Percentiles rank a stretch among this genome's conserved stretches.
These are phyloP conservation scores for Trichosurus vulpecula DNA, from an alignment of 2,797 vertebrate species.

Conservation along the genomic window DNA sequence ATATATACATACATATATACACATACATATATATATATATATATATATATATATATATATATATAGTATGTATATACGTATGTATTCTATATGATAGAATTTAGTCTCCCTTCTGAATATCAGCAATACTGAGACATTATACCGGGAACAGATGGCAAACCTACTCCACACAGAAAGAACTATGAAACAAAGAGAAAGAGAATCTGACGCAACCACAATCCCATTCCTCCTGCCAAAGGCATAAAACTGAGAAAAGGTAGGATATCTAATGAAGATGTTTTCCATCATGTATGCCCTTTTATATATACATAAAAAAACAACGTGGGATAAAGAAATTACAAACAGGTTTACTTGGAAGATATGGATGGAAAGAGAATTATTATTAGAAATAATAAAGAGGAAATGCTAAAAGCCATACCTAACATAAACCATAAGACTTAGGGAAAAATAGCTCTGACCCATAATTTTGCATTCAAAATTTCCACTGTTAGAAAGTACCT, in stretches of 20 bases:
- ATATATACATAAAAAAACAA: slow-evolving; percentile 16
- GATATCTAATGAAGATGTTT: background rate
- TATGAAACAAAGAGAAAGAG: background rate
- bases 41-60: too few relatives aligned
- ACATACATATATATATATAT: too few relatives aligned
- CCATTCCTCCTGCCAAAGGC: background rate
- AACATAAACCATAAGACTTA: slow-evolving; percentile 18
- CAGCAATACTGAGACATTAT: background rate
- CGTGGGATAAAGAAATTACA: slow-evolving; percentile 16
- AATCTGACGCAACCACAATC: background rate
- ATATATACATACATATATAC: too few relatives aligned
- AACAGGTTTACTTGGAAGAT: slow-evolving; percentile 13
- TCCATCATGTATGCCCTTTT: background rate
- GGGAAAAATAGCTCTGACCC: slow-evolving; percentile 24
- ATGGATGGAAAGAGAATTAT: slow-evolving; percentile 33
- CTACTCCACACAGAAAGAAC: background rate
- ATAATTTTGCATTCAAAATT: slow-evolving; percentile 35
- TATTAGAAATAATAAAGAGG: slow-evolving; percentile 24
- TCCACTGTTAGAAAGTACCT: slow-evolving; percentile 46
- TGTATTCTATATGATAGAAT: too few relatives aligned
- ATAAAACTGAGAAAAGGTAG: background rate
- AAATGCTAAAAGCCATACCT: slow-evolving; percentile 34
- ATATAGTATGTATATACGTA: too few relatives aligned
- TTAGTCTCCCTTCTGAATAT: background rate
- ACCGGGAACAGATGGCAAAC: background rate